Evolutionary conservation across 2,113 vertebrate species (phyloP), one percentile per base, ranked within the genome.

Genomic region (Atlantisia rogersi): DNA sequence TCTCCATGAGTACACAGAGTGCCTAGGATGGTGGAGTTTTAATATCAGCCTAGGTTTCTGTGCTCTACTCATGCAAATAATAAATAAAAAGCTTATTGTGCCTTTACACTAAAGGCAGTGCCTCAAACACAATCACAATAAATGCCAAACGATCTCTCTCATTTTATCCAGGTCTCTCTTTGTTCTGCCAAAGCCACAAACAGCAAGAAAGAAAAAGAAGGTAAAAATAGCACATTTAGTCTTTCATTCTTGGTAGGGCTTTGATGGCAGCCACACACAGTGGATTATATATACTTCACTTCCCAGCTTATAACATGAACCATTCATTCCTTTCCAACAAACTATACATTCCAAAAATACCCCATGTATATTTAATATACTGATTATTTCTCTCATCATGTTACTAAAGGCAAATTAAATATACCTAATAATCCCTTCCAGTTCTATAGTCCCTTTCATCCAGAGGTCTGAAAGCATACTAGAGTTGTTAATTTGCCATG

Each of bases 241-340:
- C 70, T 91, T 95, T 82, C 63, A 63, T 95, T 93, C 83, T 94
- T 92, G 71, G 76, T 76, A 94, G 82, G 82, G 65, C 48, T 96
- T 95, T 93, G 82, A 96, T 93, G 89, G 92, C 89, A 96, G 31
- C 92, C 86, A 95, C 95, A 96, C 94, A 91, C 67, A 86, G 83
- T 74, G 76, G 62, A 62, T 93, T 96, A 91, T 84, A 95, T 75
- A 94, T 92, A 94, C 76, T 94, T 92, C 62, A 91, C 82, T 94
- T 96, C 79, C 76, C 79, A 79, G 73, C 86, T 96, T 96, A 92
- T 95, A 96, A 92, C 81, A 71, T 0, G 5, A 94, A 86, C 85
- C 79, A 79, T 95, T 96, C 78, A 83, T 94, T 97, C 89, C 73
- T 95, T 95, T 95, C 95, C 86, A 95, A 62, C 44, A 88, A 64